phyloP scores from a whole-genome alignment of 2,797 vertebrate species.

The Triplophysa yarkandensis region DNA sequence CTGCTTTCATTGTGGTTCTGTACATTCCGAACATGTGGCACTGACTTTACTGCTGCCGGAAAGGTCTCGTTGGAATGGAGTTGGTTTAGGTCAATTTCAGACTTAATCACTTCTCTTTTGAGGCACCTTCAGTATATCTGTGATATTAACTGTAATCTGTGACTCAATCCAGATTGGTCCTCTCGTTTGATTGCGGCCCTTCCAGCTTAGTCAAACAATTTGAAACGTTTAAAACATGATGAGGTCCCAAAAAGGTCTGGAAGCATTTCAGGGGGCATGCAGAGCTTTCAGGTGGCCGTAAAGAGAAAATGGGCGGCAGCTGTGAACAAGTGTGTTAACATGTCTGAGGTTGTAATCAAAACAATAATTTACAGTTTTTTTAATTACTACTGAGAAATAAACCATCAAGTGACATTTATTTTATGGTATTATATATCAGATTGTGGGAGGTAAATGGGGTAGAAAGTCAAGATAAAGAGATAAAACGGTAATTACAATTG shows the following conservation, averaged over 20 bases:
- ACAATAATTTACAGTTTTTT: constrained; percentile 9
- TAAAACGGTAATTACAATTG: not conserved
- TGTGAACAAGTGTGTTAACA: constrained; percentile 45
- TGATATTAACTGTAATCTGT: constrained; percentile 59
- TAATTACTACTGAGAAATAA: not conserved
- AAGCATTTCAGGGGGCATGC: constrained; percentile 70
- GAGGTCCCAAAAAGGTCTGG: constrained; percentile 67
- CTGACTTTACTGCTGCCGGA: constrained; percentile 11
- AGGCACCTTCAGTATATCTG: constrained; percentile 17
- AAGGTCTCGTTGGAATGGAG: not conserved
- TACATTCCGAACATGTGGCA: constrained; percentile 27
- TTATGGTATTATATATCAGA: not conserved
- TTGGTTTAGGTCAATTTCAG: constrained; percentile 13
- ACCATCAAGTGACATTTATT: not conserved
- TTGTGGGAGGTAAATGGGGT: not conserved
- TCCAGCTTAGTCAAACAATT: constrained; percentile 60
- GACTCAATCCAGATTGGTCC: constrained; percentile 48
- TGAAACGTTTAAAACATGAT: constrained; percentile 63
- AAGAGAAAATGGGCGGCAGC: constrained; percentile 54
- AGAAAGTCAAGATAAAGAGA: not conserved
- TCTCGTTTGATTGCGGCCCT: constrained; percentile 63
- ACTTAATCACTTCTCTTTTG: constrained; percentile 20
- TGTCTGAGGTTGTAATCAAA: constrained; percentile 14
- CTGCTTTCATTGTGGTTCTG: constrained; percentile 14
- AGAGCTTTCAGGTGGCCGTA: constrained; percentile 57